A percentile compares a stretch with the other conserved stretches of the same genome.
Conservation (phyloP, 1,140 invertebrate genomes). For the Microvelia longipes region DNA sequence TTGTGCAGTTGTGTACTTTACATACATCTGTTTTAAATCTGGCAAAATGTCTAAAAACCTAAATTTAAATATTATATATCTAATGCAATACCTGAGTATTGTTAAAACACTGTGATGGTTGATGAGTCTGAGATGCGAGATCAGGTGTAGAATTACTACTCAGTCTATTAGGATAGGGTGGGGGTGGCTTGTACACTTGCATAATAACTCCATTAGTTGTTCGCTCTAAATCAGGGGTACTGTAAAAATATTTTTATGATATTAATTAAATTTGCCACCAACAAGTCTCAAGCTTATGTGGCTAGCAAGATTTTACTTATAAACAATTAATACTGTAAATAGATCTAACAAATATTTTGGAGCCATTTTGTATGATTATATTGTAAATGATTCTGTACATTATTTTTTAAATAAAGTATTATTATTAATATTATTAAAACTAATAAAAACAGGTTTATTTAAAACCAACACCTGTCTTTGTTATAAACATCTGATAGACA, state of each 20-base stretch:
- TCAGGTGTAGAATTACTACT: constrained; percentile 68
- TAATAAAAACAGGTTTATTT: not conserved
- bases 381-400: not conserved
- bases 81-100: constrained; percentile 20
- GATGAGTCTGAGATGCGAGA: constrained; percentile 36
- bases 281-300: too few relatives aligned
- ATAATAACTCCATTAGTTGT: constrained; percentile 39
- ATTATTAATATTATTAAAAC: not conserved
- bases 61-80: not conserved
- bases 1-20: too few relatives aligned
- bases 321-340: too few relatives aligned
- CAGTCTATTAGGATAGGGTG: constrained; percentile 57
- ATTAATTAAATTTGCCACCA: too few relatives aligned
- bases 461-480: too few relatives aligned
- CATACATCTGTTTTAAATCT: too few relatives aligned
- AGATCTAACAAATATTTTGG: too few relatives aligned
- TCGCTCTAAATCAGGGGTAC: constrained; percentile 34
- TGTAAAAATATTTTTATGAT: constrained; percentile 22
- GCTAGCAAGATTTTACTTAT: too few relatives aligned
- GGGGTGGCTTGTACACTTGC: constrained; percentile 63
- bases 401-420: not conserved
- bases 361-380: too few relatives aligned
- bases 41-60: not conserved
- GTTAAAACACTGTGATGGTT: constrained; percentile 19
- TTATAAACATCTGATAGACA: too few relatives aligned